phyloP scores from a whole-genome alignment of 1,140 invertebrate genomes.

The Drosophila miranda region DNA sequence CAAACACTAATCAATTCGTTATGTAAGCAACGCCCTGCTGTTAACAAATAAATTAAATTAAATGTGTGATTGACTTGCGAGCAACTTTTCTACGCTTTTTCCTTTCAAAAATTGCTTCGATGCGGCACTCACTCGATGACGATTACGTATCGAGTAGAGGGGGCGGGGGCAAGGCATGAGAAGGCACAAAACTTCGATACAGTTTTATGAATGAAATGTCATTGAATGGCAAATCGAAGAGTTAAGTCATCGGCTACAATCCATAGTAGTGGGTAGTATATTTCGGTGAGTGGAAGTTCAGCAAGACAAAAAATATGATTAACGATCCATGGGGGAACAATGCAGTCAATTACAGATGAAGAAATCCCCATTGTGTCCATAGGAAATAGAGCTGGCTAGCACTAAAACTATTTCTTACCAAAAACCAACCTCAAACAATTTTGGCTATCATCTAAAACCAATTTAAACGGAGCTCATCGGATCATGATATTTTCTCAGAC shows the following conservation, averaged over 20 bases:
- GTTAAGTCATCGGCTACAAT: constrained; percentile 3
- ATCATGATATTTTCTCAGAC: too few species aligned
- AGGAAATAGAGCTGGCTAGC: too few species aligned
- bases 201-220: constrained; percentile 43
- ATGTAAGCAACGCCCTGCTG: constrained; percentile 39
- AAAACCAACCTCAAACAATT: too few species aligned
- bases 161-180: constrained; percentile 4
- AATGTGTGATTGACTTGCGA: constrained; percentile 42
- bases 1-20: constrained; percentile 49
- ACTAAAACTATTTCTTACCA: too few species aligned
- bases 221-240: constrained; percentile 21
- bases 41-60: constrained; percentile 47
- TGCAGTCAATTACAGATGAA: too few species aligned
- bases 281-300: too few species aligned
- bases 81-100: constrained; percentile 27
- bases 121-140: constrained; percentile 10
- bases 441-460: too few species aligned
- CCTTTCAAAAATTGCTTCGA: constrained; percentile 18
- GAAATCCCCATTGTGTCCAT: too few species aligned
- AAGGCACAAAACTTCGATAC: constrained; percentile 39
- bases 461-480: too few species aligned
- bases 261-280: not conserved
- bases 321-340: too few species aligned
- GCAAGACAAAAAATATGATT: too few species aligned
- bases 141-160: constrained; percentile 12